Evolutionary conservation across 1,140 invertebrate genomes (phyloP).

Genomic region (Drosophila subobscura): DNA sequence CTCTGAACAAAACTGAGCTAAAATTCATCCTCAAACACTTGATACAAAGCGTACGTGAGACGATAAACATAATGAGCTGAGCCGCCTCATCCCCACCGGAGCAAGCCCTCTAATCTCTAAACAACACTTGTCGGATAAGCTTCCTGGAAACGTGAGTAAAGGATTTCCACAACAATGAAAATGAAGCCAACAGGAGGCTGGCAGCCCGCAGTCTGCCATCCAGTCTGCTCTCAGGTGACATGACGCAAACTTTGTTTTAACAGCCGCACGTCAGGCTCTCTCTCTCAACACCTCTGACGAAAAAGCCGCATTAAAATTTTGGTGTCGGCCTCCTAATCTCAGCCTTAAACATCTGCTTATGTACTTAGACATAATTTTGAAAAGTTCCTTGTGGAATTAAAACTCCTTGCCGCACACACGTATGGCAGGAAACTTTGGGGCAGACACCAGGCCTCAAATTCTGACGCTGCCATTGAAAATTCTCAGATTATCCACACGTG

Average conservation of each 20-base stretch:
- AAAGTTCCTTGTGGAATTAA: conserved; percentile 39
- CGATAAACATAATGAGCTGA: conserved; percentile 65
- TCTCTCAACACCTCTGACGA: conserved; percentile 1
- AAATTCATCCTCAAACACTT: conserved; percentile 2
- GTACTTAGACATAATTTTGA: conserved; percentile 42
- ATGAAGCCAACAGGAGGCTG: conserved; percentile 18
- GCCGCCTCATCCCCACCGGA: conserved; percentile 23
- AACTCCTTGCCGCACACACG: conserved; percentile 20
- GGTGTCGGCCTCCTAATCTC: conserved; percentile 28
- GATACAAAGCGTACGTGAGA: conserved; percentile 27
- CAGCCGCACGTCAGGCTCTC: conserved; percentile 34
- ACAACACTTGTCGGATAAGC: conserved; percentile 41
- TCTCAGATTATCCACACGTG: conserved; percentile 5
- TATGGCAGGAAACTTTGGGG: conserved; percentile 13
- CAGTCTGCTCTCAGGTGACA: conserved; percentile 37
- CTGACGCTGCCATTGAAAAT: conserved; percentile 13
- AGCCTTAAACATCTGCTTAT: conserved; percentile 47
- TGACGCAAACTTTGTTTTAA: conserved; percentile 44
- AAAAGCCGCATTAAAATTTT: conserved; percentile 37
- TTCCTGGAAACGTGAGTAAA: conserved; percentile 5
- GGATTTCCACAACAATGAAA: conserved; percentile 46
- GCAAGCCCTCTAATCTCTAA: conserved; percentile 21
- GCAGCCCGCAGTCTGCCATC: not conserved
- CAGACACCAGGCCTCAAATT: conserved; percentile 23
- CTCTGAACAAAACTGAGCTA: no score